A percentile compares a stretch with the other conserved stretches of the same genome.
These are phyloP conservation scores for Microcaecilia unicolor DNA, from an alignment of 2,797 vertebrate genomes.

Conservation along the genomic window DNA sequence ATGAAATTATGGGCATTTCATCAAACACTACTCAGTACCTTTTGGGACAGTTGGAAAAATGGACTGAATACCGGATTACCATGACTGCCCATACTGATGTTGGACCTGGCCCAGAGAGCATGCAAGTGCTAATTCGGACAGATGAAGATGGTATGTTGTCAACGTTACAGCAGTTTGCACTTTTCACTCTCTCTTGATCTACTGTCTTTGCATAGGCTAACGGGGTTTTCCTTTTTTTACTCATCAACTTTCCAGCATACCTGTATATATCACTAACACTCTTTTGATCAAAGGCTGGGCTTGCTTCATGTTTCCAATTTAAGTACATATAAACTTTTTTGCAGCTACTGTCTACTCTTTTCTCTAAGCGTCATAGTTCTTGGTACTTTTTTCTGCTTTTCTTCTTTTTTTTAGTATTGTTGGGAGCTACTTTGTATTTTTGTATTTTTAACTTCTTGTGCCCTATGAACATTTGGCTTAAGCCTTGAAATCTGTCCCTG, in stretches of 20 bases:
- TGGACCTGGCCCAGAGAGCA: constrained; percentile 91
- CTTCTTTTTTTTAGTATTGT: constrained; percentile 14
- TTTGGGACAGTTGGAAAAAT: constrained; percentile 98
- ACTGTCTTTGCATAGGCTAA: constrained; percentile 49
- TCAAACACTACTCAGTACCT: constrained; percentile 80
- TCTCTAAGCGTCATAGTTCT: constrained; percentile 1
- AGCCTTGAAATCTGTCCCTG: constrained; percentile 19
- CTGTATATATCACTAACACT: constrained; percentile 2
- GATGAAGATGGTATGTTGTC: constrained; percentile 99
- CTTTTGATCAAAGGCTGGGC: constrained; percentile 18
- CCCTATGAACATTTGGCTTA: constrained; percentile 3
- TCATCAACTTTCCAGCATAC: constrained; percentile 30
- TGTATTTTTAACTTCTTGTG: constrained; percentile 11
- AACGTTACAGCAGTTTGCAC: constrained; percentile 49
- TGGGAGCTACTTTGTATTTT: constrained; percentile 6
- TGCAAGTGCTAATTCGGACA: constrained; percentile 85
- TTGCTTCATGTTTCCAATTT: constrained; percentile 17
- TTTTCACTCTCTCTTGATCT: constrained; percentile 47
- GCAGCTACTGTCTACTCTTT: constrained; percentile 5
- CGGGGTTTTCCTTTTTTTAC: constrained; percentile 22
- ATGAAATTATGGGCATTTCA: constrained; percentile 72
- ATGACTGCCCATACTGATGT: constrained; percentile 91
- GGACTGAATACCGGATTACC: constrained; percentile 92
- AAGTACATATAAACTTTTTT: constrained; percentile 6
- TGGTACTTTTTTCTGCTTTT: constrained; percentile 17